These are phyloP conservation scores for Malurus melanocephalus DNA, from an alignment of 2,113 vertebrate species.

Conservation along the genomic window DNA sequence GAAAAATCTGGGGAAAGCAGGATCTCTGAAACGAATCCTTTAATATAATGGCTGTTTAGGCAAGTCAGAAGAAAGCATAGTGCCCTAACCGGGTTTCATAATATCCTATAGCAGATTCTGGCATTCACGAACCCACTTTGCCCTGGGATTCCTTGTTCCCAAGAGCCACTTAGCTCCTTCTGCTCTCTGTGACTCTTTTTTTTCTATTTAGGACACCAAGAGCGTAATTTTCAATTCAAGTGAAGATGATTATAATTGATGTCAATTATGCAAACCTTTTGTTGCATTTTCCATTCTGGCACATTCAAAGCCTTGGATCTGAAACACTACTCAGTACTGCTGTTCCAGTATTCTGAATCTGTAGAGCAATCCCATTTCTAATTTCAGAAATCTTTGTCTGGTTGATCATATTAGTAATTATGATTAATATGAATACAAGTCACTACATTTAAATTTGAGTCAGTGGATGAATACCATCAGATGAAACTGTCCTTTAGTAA, in stretches of 20 bases:
- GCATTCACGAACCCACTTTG: background rate
- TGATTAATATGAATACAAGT: background rate
- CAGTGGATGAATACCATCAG: background rate
- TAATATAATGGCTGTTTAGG: background rate
- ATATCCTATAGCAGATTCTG: background rate
- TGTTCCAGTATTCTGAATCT: background rate
- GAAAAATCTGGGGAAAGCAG: background rate
- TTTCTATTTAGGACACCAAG: background rate
- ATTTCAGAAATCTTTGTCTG: slow-evolving; percentile 21
- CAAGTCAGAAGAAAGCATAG: background rate
- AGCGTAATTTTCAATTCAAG: slow-evolving; percentile 26
- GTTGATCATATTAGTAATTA: background rate
- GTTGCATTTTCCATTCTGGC: slow-evolving; percentile 6
- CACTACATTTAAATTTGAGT: slow-evolving; percentile 3
- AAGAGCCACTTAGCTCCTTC: background rate
- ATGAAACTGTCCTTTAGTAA: slow-evolving; percentile 20
- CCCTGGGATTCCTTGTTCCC: background rate
- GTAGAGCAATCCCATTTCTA: background rate
- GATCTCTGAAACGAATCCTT: background rate
- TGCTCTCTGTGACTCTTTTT: background rate
- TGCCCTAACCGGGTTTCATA: background rate
- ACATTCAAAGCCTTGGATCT: background rate
- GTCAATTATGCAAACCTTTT: slow-evolving; percentile 42
- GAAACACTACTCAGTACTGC: background rate
- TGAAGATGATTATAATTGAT: slow-evolving; percentile 47